Evolutionary conservation across 1,140 invertebrate genomes (phyloP), one percentile per base, ranked within the genome.

Genomic region (Arctopsyche grandis): DNA sequence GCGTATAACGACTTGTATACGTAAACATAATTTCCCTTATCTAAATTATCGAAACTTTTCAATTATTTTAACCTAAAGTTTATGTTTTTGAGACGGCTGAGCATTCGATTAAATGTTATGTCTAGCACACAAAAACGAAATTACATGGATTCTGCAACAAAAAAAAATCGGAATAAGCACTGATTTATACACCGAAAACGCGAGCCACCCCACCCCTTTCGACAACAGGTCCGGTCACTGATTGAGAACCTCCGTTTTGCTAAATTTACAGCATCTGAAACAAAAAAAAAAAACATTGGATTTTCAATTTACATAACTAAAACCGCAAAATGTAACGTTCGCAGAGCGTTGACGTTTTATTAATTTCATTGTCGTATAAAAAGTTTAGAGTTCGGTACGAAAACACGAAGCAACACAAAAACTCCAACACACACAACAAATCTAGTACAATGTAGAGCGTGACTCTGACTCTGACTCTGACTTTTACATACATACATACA

Each of bases 241-340:
- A 22, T 46, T 56, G 9, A 5, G 24, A 9, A 71, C 14, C 29
- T 48, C 14, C 71, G 48, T 56, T 56, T 19, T 38, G 14, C 14
- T 58, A 56, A 74, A 46, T 71, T 66, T 79, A 79, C 69, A 24
- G 78, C 71, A 79, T 79, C 71, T 79, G 69, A 71, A 71, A 79
- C 63, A 43, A 12, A 79, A 70, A 71, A 14, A 52, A 70, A 78
- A 60, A 70, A 38, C 46, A 48, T 48, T 74, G 7, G 10, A 74
- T 24, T 74, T 74, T 48, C 38, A 46, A 26, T 74, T 48, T 74
- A 24, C 1, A 74, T 43, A 7, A n/a, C 58, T 52, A 75, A 75
- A 75, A 75, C 44, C 58, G 73, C 73, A 75, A 75, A 48, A 58
- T 46, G n/a, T 75, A 14, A 5, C 19, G n/a, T 75, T 75, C 24